Evolutionary conservation across 2,888 invertebrate species (phyloP), one percentile per base, ranked within the genome.

Genomic region (Athalia cordata): DNA sequence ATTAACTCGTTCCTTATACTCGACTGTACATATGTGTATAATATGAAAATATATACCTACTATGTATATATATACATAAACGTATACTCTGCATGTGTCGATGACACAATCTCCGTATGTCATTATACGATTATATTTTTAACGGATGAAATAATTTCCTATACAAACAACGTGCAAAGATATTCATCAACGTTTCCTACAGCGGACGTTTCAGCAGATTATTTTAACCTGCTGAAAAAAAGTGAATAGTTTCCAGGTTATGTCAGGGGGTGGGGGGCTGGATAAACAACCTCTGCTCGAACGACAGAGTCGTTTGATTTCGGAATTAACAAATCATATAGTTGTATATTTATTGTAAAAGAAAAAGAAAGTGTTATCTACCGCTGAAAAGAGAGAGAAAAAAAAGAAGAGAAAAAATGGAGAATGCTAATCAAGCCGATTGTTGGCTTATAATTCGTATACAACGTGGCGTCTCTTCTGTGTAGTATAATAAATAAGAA

Each of bases 391-490:
- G 45, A 67, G 45, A 13, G 67, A 50, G 11, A 29, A 13, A 55
- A 11, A 68, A 55, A 9, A 11, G 29, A 3, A 59, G 13, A 59
- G 3, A 15, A 59, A 59, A n/a, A 59, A n/a, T 59, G 4, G 15
- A 47, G 47, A 66, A 66, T 66, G 66, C 66, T 66, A 66, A 66
- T 66, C 66, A 66, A 49, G 47, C n/a, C 49, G 49, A 66, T 66
- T 66, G 66, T 66, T 66, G 11, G 15, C 7, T 62, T 29, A 7
- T 66, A 66, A 66, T 66, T 13, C 29, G 29, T 29, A 29, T 13
- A n/a, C n/a, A n/a, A 5, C 11, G 59, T 7, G 7, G 11, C 11
- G 11, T 11, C 8, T 7, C 7, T 52, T 9, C 3, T 52, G 11
- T 52, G 3, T 52, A n/a, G 13, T 59, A 62, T 49, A 66, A 49